Evolutionary conservation across 2,888 invertebrate species (phyloP).

Genomic region (Drosophila macrothrix): DNA sequence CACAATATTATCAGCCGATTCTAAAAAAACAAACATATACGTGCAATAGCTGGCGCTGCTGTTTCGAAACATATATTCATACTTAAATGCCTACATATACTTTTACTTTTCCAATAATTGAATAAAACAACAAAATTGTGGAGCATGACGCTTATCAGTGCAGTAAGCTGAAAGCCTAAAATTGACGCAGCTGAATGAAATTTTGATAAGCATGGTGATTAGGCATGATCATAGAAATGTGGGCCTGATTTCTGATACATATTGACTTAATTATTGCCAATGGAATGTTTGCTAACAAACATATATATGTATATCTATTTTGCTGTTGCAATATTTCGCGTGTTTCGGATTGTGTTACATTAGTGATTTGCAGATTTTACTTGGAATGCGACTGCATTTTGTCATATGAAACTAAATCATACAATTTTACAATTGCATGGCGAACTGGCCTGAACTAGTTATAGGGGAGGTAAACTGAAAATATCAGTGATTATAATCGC

Average conservation of each 20-base stretch:
- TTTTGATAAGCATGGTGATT: conserved; percentile 42
- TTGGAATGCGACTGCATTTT: neutral
- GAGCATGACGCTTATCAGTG: conserved; percentile 46
- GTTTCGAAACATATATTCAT: conserved; percentile 28
- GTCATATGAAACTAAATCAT: conserved; percentile 1
- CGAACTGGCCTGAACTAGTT: conserved; percentile 27
- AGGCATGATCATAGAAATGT: conserved; percentile 34
- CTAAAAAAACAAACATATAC: conserved; percentile 27
- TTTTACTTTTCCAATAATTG: conserved; percentile 50
- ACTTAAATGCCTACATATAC: conserved; percentile 18
- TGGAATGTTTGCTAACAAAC: conserved; percentile 20
- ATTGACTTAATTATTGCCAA: neutral
- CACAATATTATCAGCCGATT: conserved; percentile 63
- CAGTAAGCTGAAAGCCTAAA: conserved; percentile 10
- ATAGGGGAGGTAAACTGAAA: conserved; percentile 20
- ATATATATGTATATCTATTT: neutral
- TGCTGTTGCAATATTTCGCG: neutral
- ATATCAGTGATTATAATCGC: conserved; percentile 1
- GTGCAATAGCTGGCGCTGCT: conserved; percentile 19
- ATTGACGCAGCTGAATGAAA: conserved; percentile 6
- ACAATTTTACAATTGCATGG: neutral
- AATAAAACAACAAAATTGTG: conserved; percentile 9
- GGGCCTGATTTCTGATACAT: conserved; percentile 21
- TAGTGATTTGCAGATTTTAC: conserved; percentile 7
- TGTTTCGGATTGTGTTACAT: conserved; percentile 2